phyloP scores from a whole-genome alignment of 2,888 invertebrate species.

The Drosophila neonasuta region DNA sequence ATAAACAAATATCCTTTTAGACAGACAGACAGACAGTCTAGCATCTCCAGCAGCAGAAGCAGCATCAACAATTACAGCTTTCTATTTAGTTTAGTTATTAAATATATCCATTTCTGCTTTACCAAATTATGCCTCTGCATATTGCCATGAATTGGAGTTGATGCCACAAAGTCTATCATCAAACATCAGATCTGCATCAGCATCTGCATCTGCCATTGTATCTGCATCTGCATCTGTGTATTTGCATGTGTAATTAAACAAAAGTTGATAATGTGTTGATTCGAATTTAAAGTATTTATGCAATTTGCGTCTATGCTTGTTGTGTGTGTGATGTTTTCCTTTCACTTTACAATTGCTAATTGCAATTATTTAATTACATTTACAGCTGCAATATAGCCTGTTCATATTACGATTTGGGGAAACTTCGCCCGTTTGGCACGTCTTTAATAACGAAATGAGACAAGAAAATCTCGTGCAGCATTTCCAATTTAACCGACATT shows the following conservation, averaged over 20 bases:
- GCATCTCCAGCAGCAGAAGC: not conserved
- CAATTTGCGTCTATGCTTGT: slow-evolving; percentile 40
- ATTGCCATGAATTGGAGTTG: not conserved
- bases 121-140: slow-evolving; percentile 41
- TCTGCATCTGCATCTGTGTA: slow-evolving; percentile 18
- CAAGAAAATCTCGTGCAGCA: slow-evolving; percentile 21
- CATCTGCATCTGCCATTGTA: slow-evolving; percentile 24
- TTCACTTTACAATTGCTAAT: slow-evolving; percentile 35
- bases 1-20: slow-evolving; percentile 55
- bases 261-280: slow-evolving; percentile 73
- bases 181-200: slow-evolving; percentile 25
- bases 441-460: slow-evolving; percentile 3
- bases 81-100: slow-evolving; percentile 70
- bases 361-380: slow-evolving; percentile 70
- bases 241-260: slow-evolving; percentile 66
- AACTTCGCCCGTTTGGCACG: not conserved
- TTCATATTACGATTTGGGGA: not conserved
- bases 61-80: slow-evolving; percentile 28
- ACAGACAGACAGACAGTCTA: not conserved
- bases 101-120: slow-evolving; percentile 68
- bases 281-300: slow-evolving; percentile 64
- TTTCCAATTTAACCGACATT: slow-evolving; percentile 7
- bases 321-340: slow-evolving; percentile 26
- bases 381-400: slow-evolving; percentile 25
- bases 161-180: slow-evolving; percentile 11